A percentile compares a stretch with the other conserved stretches of the same genome.
These are phyloP conservation scores for Upupa epops DNA, from an alignment of 2,113 vertebrate species.

Conservation along the genomic window DNA sequence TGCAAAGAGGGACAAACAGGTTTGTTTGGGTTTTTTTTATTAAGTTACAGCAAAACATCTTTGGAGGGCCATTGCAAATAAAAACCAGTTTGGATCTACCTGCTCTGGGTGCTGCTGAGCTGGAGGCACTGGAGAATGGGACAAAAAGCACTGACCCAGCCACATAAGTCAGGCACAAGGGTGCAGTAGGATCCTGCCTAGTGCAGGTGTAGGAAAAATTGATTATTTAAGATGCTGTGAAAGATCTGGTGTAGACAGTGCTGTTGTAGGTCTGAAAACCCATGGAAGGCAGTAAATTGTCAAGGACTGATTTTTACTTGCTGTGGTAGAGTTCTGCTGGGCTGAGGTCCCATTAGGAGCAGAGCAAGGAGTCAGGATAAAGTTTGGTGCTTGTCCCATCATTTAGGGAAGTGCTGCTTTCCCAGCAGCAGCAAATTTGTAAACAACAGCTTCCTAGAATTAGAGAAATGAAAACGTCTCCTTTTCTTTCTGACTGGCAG, in stretches of 20 bases:
- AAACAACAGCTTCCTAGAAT: background rate
- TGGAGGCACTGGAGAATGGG: background rate
- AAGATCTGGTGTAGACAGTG: background rate
- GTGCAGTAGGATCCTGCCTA: background rate
- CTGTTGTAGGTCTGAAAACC: background rate
- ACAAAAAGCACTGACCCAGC: background rate
- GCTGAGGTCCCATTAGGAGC: background rate
- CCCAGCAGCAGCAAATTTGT: background rate
- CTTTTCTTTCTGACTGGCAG: background rate
- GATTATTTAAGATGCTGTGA: background rate
- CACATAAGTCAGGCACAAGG: background rate
- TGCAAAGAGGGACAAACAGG: background rate
- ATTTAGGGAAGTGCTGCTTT: background rate
- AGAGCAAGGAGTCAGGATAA: background rate
- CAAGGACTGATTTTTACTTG: background rate
- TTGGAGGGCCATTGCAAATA: background rate
- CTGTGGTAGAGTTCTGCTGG: background rate
- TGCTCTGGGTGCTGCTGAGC: background rate
- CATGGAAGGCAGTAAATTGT: background rate
- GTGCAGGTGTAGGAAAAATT: background rate
- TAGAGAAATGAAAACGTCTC: background rate
- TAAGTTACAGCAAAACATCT: background rate
- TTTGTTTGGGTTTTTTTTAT: background rate
- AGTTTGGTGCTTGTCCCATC: background rate
- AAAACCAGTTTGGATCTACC: background rate